Evolutionary conservation across 2,888 invertebrate species (phyloP).

Genomic region (Rhagonycha fulva): DNA sequence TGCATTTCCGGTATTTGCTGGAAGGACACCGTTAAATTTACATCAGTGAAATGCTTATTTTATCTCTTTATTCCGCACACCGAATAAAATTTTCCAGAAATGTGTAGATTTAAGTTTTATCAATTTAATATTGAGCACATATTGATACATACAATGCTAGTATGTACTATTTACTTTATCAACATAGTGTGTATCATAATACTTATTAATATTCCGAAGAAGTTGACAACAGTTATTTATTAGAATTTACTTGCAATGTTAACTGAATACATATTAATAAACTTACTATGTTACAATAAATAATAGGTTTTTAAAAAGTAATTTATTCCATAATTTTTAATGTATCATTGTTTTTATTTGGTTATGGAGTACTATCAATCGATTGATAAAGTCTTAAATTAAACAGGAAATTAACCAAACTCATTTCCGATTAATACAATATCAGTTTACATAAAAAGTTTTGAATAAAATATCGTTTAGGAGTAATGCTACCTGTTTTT

Average conservation of each 20-base stretch:
- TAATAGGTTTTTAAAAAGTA: background rate
- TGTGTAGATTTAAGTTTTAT: too few relatives aligned
- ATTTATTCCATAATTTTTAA: background rate
- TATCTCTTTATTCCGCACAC: too few relatives aligned
- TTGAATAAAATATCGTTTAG: background rate
- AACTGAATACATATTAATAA: background rate
- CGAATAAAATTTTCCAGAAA: too few relatives aligned
- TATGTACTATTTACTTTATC: too few relatives aligned
- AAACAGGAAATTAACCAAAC: background rate
- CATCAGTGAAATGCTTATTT: too few relatives aligned
- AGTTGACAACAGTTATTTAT: background rate
- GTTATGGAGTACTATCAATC: background rate
- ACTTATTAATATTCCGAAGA: background rate
- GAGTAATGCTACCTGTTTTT: too few relatives aligned
- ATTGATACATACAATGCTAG: too few relatives aligned
- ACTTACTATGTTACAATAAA: background rate
- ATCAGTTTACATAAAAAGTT: background rate
- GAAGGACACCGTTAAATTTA: background rate
- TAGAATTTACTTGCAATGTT: background rate
- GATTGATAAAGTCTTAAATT: background rate
- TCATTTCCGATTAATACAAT: background rate
- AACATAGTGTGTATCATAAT: too few relatives aligned
- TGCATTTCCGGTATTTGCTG: background rate
- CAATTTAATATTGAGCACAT: too few relatives aligned
- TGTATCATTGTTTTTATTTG: background rate